Evolutionary conservation across 2,797 vertebrate genomes (phyloP).

Genomic region (Poecilia wingei): DNA sequence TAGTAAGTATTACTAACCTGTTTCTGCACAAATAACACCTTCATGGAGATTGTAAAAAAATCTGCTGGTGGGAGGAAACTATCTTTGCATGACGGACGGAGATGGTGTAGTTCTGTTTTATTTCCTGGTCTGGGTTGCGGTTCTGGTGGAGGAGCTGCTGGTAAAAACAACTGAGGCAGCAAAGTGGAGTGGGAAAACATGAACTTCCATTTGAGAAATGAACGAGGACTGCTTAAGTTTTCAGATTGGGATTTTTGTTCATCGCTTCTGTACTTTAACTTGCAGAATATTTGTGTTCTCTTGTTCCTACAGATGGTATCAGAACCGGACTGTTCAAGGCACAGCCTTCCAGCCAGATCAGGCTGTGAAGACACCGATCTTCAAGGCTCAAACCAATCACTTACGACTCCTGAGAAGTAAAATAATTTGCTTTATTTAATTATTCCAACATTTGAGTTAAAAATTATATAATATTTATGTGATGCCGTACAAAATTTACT

Average conservation of each 20-base stretch:
- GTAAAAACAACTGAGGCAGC: constrained; percentile 24
- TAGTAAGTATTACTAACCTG: constrained; percentile 12
- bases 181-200: constrained; percentile 8
- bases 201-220: background rate
- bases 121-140: constrained; percentile 12
- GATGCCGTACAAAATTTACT: background rate
- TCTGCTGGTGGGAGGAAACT: constrained; percentile 23
- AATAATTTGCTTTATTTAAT: background rate
- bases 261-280: background rate
- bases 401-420: constrained; percentile 73
- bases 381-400: constrained; percentile 39
- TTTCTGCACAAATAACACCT: constrained; percentile 1
- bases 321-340: constrained; percentile 71
- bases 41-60: constrained; percentile 13
- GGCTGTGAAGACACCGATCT: constrained; percentile 49
- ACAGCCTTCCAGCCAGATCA: constrained; percentile 63
- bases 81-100: constrained; percentile 41
- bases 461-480: background rate
- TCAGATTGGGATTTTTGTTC: background rate
- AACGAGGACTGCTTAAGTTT: background rate
- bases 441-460: background rate
- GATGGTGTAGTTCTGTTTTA: constrained; percentile 18
- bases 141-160: constrained; percentile 48
- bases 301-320: constrained; percentile 32
- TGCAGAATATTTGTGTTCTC: constrained; percentile 9